Evolutionary conservation across 2,797 vertebrate genomes (phyloP), one percentile per base, ranked within the genome.

Genomic region (Monodelphis domestica): DNA sequence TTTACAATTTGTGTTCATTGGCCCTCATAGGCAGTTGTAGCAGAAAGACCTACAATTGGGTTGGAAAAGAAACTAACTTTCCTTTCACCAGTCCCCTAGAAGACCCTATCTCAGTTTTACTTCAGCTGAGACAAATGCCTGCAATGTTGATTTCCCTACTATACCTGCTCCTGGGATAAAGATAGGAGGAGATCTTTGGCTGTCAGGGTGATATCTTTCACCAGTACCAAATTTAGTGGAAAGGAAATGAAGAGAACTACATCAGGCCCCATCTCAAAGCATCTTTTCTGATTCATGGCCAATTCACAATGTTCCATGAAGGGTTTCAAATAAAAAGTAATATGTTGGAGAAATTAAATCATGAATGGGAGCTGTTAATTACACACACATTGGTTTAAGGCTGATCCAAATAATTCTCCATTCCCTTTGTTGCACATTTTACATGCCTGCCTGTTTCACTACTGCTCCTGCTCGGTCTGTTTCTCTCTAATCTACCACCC

Each of bases 321-420:
- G 94, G 91, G 89, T 95, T 93, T 90, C 95, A 96, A 97, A 95
- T 97, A 95, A 97, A 97, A 96, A 96, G 95, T 95, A 96, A 95
- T 96, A 97, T 97, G 96, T 89, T 95, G 95, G 95, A 96, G 97
- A 96, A 97, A 97, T 97, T 94, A 96, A 96, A 97, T 96, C 96
- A 97, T 96, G 97, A 96, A 89, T 95, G 88, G 95, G 93, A 96
- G 96, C 97, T 97, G 96, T 97, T 97, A 97, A 97, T 97, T 97
- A 97, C 97, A 97, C 96, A 97, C 97, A 96, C 93, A 24, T 92
- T 97, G 96, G 96, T 97, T 97, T 97, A 96, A 89, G 96, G 94
- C 91, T 30, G 92, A 94, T 95, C 56, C 84, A 54, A 96, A 93
- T 53, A 94, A 94, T 95, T 96, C 95, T 93, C 90, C 90, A 89